phyloP scores from a whole-genome alignment of 2,113 vertebrate species.

The Brachyistius frenatus region DNA sequence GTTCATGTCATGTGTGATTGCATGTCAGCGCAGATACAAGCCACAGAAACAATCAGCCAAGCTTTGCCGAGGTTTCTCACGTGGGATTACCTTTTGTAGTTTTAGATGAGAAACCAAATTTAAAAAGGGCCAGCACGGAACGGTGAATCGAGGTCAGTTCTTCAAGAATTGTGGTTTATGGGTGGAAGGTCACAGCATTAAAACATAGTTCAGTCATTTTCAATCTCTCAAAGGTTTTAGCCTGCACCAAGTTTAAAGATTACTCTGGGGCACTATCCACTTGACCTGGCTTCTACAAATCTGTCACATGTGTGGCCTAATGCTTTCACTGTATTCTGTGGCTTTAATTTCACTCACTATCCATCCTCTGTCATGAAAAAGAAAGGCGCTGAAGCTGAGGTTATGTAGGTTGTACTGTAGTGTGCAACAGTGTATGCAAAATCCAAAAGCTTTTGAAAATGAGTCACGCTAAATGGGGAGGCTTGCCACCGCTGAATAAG shows the following conservation, averaged over 20 bases:
- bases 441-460: slow-evolving; percentile 61
- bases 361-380: slow-evolving; percentile 20
- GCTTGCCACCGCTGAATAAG: slow-evolving; percentile 55
- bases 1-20: slow-evolving; percentile 43
- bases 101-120: slow-evolving; percentile 55
- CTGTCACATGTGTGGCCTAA: slow-evolving; percentile 31
- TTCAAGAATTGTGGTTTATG: slow-evolving; percentile 58
- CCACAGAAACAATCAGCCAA: slow-evolving; percentile 57
- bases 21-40: slow-evolving; percentile 45
- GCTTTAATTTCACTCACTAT: slow-evolving; percentile 20
- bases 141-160: slow-evolving; percentile 54
- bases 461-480: slow-evolving; percentile 60
- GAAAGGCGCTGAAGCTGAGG: slow-evolving; percentile 23
- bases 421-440: slow-evolving; percentile 51
- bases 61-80: slow-evolving; percentile 31
- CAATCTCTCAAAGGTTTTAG: slow-evolving; percentile 57
- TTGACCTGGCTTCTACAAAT: slow-evolving; percentile 62
- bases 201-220: slow-evolving; percentile 38
- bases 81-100: slow-evolving; percentile 64
- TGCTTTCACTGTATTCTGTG: slow-evolving; percentile 36
- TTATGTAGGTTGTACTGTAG: slow-evolving; percentile 39
- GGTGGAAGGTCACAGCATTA: slow-evolving; percentile 57
- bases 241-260: slow-evolving; percentile 59
- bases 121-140: slow-evolving; percentile 21
- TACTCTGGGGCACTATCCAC: slow-evolving; percentile 37